phyloP scores from a whole-genome alignment of 2,797 vertebrate genomes.

The Alca torda region DNA sequence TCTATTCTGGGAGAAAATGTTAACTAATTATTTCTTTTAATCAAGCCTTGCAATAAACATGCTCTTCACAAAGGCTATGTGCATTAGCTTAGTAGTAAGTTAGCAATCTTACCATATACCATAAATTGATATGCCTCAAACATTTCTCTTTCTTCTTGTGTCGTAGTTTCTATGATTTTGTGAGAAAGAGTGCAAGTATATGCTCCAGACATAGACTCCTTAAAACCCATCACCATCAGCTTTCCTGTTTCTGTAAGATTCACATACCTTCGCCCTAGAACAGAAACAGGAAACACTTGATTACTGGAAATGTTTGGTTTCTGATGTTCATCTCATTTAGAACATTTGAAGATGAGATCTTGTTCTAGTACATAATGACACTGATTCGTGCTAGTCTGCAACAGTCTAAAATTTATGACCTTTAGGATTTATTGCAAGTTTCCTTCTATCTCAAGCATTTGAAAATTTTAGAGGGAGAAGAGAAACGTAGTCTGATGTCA shows the following conservation, averaged over 20 bases:
- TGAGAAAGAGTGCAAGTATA: conserved; percentile 76
- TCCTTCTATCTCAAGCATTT: not conserved
- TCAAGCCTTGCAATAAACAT: not conserved
- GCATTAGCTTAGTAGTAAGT: not conserved
- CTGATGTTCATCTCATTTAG: not conserved
- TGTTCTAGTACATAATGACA: not conserved
- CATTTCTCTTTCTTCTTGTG: conserved; percentile 56
- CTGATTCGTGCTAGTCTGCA: accelerated
- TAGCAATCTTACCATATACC: conserved; percentile 70
- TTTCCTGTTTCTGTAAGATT: conserved; percentile 72
- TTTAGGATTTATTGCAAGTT: not conserved
- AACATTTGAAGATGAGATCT: not conserved
- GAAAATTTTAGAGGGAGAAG: not conserved
- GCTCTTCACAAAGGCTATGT: not conserved
- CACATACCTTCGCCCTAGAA: conserved; percentile 53
- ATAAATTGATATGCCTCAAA: conserved; percentile 68
- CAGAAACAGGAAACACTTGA: conserved; percentile 44
- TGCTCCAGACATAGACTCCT: conserved; percentile 72
- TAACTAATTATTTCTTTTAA: not conserved
- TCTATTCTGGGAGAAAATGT: not conserved
- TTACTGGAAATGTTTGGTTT: not conserved
- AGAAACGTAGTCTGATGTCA: not conserved
- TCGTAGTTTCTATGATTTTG: conserved; percentile 61
- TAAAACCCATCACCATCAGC: conserved; percentile 69
- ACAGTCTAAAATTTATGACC: not conserved